Evolutionary conservation across 2,797 vertebrate species (phyloP).

Genomic region (Hephaestus fuliginosus): DNA sequence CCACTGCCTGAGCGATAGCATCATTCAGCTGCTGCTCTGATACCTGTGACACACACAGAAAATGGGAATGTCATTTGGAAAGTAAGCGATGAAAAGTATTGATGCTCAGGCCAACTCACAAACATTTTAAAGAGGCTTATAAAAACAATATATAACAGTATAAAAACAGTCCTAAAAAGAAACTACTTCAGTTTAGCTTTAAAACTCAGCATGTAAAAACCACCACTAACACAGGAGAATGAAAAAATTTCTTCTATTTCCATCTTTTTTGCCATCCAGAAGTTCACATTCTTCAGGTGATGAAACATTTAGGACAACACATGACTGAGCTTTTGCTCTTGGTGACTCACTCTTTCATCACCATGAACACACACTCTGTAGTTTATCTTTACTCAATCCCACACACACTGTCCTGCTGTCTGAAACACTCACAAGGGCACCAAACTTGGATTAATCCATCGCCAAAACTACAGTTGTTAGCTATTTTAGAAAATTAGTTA

Average conservation of each 20-base stretch:
- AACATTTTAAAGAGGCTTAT: background rate
- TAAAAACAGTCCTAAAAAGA: background rate
- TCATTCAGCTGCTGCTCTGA: constrained; percentile 94
- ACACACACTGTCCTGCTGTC: too few relatives aligned
- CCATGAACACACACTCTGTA: too few relatives aligned
- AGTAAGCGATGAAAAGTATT: background rate
- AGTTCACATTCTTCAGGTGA: background rate
- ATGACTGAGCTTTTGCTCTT: too few relatives aligned
- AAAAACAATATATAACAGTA: background rate
- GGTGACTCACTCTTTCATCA: too few relatives aligned
- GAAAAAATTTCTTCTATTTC: too few relatives aligned
- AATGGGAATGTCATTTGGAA: background rate
- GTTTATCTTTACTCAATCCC: too few relatives aligned
- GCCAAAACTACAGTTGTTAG: too few relatives aligned
- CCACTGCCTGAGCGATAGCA: constrained; percentile 90
- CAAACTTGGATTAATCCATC: too few relatives aligned
- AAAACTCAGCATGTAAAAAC: background rate
- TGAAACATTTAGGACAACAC: too few relatives aligned
- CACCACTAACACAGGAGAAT: too few relatives aligned
- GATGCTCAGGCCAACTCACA: background rate
- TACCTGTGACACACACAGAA: constrained; percentile 83
- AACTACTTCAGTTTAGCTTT: background rate
- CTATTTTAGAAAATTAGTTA: too few relatives aligned
- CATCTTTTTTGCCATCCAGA: background rate
- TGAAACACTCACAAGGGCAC: too few relatives aligned